These are phyloP conservation scores for Pipistrellus pygmaeus DNA, from an alignment of 2,797 vertebrate species.

Conservation along the genomic window DNA sequence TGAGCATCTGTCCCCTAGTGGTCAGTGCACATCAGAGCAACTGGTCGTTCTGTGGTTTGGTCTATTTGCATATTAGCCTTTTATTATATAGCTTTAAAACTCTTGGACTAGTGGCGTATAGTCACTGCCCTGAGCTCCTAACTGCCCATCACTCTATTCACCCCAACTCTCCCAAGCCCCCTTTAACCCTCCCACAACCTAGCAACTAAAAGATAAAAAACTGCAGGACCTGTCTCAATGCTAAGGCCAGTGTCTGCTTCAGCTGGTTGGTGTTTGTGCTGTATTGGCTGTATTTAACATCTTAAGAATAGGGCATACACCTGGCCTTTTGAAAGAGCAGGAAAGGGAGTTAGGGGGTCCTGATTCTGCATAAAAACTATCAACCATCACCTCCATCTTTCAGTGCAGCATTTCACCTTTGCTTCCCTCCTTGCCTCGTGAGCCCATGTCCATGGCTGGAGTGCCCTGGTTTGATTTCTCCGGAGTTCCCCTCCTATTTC, in stretches of 20 bases:
- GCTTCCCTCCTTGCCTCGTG: neutral
- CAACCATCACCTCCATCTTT: neutral
- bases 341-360: neutral
- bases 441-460: neutral
- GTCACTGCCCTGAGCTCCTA: conserved; percentile 14
- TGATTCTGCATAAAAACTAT: neutral
- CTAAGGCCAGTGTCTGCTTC: neutral
- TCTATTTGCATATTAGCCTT: too few relatives aligned
- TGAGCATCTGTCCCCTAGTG: too few relatives aligned
- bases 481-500: neutral
- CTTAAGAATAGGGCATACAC: neutral
- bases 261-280: neutral
- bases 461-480: neutral
- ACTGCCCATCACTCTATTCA: neutral
- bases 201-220: neutral
- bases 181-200: neutral
- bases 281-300: neutral
- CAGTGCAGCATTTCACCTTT: neutral
- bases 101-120: neutral
- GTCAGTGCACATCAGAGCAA: too few relatives aligned
- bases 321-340: neutral
- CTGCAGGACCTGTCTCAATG: neutral
- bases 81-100: neutral
- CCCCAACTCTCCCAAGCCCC: neutral
- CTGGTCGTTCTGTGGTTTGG: too few relatives aligned